Evolutionary conservation across 2,797 vertebrate genomes (phyloP), one percentile per base, ranked within the genome.

Genomic region (Gobio occitaniae): DNA sequence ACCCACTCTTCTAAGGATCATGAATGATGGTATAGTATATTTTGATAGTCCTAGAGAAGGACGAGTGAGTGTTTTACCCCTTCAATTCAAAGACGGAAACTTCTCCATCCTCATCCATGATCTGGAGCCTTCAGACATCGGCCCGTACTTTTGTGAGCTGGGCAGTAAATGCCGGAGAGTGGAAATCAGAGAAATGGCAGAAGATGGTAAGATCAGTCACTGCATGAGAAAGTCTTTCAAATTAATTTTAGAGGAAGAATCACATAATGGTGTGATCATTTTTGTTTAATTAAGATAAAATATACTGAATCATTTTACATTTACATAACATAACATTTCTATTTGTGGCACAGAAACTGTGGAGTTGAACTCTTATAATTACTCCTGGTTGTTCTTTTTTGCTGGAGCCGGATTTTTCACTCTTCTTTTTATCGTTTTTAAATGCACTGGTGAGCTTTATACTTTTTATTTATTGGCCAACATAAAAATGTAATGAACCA

Each of bases 51-150:
- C 50, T 44, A 56, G 32, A 32, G 32, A 78, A 19, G 89, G 90
- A 21, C 79, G 90, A 75, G 65, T 91, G 65, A 86, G 59, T 3
- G 86, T 80, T 36, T 91, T 88, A 12, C 91, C 91, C 0, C 61
- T 84, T 72, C n/a, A 87, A 10, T 87, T 80, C 17, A 10, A 8
- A n/a, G 44, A 9, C 32, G 90, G 91, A 80, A 90, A 92, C 69
- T 91, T 88, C 63, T 89, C 91, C 66, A 89, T 92, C 66, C 72
- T 74, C 16, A 71, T 92, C 36, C 48, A 85, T 38, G 50, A 54
- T 19, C 78, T 92, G 16, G 83, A 88, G 70, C 1, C 2, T 25
- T 87, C 86, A 36, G 90, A 92, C 7, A 0, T 82, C 13, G 89
- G 88, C 19, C 48, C 44, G 0, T 91, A 92, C 83, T 87, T 77